phyloP scores from a whole-genome alignment of 2,888 invertebrate species.

The Odontothrips loti region DNA sequence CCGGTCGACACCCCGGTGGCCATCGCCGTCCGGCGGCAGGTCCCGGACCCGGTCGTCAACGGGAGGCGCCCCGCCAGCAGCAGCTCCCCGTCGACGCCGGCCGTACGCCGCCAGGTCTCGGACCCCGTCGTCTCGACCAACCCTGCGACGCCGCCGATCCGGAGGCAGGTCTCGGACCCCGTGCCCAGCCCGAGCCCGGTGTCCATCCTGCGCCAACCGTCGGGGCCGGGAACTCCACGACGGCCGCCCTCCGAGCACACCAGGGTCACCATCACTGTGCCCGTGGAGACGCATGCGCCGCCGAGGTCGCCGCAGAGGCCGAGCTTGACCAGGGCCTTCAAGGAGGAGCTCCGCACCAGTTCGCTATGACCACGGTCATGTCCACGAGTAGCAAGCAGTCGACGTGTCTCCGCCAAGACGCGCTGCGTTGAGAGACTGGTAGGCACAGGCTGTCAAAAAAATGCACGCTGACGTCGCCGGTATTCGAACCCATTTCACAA shows the following conservation, averaged over 20 bases:
- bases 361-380: neutral
- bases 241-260: neutral
- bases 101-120: neutral
- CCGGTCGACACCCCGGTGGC: neutral
- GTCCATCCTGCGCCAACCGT: neutral
- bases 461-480: no score
- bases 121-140: neutral
- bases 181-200: neutral
- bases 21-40: neutral
- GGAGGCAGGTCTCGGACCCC: constrained; percentile 12
- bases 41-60: neutral
- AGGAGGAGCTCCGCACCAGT: constrained; percentile 18
- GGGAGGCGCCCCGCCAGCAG: neutral
- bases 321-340: neutral
- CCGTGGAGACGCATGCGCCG: constrained; percentile 12
- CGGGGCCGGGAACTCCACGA: neutral
- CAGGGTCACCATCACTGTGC: constrained; percentile 3
- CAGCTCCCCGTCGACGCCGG: neutral
- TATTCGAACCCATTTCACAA: no score
- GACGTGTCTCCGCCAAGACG: neutral
- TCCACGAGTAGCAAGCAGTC: constrained; percentile 15
- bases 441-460: no score
- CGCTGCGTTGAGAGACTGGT: neutral
- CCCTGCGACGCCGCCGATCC: neutral
- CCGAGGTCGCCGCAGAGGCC: constrained; percentile 12